Evolutionary conservation across 2,888 invertebrate species (phyloP).

Genomic region (Aleiodes testaceus): DNA sequence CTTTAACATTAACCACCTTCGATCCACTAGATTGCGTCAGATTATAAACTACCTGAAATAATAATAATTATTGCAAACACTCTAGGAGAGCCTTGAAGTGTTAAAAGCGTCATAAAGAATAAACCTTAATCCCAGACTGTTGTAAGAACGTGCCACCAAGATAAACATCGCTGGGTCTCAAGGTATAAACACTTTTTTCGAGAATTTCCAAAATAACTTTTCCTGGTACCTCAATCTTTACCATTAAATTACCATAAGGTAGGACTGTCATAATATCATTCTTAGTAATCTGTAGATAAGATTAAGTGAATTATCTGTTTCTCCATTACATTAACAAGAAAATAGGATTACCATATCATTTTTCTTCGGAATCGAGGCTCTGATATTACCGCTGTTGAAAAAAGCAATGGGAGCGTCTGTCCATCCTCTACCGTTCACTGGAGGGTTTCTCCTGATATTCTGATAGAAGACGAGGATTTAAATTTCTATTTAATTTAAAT

Average conservation of each 20-base stretch:
- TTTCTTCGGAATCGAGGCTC: slow-evolving; percentile 78
- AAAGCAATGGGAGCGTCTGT: slow-evolving; percentile 85
- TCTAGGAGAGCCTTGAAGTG: neutral
- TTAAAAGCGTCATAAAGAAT: neutral
- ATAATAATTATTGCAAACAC: slow-evolving; percentile 1
- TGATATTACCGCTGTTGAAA: slow-evolving; percentile 84
- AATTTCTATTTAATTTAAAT: neutral
- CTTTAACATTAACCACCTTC: slow-evolving; percentile 78
- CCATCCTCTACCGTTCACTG: slow-evolving; percentile 76
- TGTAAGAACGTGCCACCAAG: slow-evolving; percentile 86
- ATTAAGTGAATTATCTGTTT: slow-evolving; percentile 37
- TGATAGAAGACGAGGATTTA: slow-evolving; percentile 22
- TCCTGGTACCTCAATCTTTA: slow-evolving; percentile 80
- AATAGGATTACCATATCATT: slow-evolving; percentile 72
- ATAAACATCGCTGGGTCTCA: slow-evolving; percentile 70
- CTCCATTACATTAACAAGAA: neutral
- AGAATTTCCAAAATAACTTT: slow-evolving; percentile 78
- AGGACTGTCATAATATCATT: slow-evolving; percentile 83
- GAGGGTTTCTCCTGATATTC: slow-evolving; percentile 57
- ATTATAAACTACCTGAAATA: slow-evolving; percentile 78
- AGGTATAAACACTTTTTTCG: slow-evolving; percentile 78
- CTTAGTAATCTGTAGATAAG: slow-evolving; percentile 76
- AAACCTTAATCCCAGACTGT: slow-evolving; percentile 81
- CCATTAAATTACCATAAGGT: slow-evolving; percentile 84
- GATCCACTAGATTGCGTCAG: slow-evolving; percentile 76